Evolutionary conservation across 1,140 invertebrate species (phyloP).

Genomic region (Teleopsis dalmanni): DNA sequence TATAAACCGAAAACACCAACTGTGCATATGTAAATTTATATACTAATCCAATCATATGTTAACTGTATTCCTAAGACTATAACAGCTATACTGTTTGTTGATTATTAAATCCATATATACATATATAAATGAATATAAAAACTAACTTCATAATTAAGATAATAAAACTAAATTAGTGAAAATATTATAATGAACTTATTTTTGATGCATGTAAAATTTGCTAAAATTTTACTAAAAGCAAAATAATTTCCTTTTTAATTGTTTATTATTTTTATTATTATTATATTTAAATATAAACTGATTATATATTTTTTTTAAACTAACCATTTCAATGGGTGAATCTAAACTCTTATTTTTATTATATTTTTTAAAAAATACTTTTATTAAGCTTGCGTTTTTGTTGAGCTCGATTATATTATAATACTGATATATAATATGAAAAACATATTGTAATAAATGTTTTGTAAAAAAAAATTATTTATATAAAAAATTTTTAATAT

Average conservation of each 20-base stretch:
- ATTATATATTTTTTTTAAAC: constrained; percentile 2
- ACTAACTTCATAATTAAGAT: no score
- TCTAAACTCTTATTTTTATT: no score
- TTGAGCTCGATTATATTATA: constrained; percentile 12
- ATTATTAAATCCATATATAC: no score
- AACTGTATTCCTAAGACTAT: not conserved
- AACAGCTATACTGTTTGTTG: not conserved
- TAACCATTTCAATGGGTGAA: not conserved
- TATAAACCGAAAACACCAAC: not conserved
- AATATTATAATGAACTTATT: no score
- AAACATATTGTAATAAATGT: not conserved
- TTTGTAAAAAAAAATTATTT: not conserved
- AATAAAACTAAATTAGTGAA: no score
- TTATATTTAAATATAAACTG: not conserved
- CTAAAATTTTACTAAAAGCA: not conserved
- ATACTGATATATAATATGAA: not conserved
- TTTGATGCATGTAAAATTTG: not conserved
- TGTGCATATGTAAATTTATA: no score
- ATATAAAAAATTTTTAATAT: constrained; percentile 1
- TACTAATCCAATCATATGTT: no score
- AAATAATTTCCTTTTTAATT: constrained; percentile 6
- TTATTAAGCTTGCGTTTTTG: constrained; percentile 16
- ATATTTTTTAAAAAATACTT: no score
- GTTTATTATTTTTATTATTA: constrained; percentile 1
- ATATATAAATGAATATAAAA: no score